A percentile compares a stretch with the other conserved stretches of the same genome.
Conservation (phyloP, 2,113 vertebrate species). For the Oryzias woworae region DNA sequence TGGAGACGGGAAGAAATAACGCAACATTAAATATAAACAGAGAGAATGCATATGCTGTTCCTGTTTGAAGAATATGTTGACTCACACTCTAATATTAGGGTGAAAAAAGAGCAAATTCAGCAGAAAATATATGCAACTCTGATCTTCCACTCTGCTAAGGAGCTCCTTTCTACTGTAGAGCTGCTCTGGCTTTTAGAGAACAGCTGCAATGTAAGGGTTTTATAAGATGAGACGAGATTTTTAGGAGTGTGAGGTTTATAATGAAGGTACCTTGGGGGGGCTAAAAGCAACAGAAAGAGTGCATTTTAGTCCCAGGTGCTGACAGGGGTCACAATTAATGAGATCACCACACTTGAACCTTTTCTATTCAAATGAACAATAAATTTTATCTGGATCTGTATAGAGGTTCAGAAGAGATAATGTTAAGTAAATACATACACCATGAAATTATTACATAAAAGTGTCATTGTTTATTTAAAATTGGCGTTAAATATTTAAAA, state of each 20-base stretch:
- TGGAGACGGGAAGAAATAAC: slow-evolving; percentile 34
- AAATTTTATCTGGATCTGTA: no score
- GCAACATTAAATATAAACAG: slow-evolving; percentile 37
- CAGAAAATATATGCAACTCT: not conserved
- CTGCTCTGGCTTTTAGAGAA: not conserved
- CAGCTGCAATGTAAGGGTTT: not conserved
- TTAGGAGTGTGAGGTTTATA: not conserved
- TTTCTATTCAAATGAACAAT: no score
- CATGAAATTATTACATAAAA: not conserved
- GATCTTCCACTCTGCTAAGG: not conserved
- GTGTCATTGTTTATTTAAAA: no score
- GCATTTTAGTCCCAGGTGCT: not conserved
- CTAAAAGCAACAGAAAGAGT: not conserved
- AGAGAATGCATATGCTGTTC: not conserved
- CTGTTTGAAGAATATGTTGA: slow-evolving; percentile 29
- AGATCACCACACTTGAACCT: not conserved
- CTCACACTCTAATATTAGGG: slow-evolving; percentile 1
- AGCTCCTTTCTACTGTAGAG: not conserved
- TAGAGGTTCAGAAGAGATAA: no score
- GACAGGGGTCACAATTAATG: not conserved
- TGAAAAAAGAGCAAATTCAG: slow-evolving; percentile 13
- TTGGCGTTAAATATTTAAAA: no score
- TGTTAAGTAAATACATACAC: not conserved
- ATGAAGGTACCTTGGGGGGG: not conserved
- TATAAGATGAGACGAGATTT: not conserved